Evolutionary conservation across 2,113 vertebrate species (phyloP).

Genomic region (Electrona antarctica): DNA sequence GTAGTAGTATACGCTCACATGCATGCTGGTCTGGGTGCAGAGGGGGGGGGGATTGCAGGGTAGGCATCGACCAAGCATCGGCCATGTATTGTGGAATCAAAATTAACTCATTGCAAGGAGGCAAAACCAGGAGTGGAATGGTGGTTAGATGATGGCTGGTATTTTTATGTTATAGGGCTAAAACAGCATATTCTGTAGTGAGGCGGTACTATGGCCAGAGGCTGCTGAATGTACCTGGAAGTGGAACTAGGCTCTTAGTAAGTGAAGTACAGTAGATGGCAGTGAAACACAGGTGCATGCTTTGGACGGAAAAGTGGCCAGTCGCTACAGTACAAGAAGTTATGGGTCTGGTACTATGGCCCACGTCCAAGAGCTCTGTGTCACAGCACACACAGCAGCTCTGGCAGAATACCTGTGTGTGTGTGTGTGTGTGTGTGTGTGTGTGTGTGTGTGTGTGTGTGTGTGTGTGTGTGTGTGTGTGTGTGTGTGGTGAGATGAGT

Average conservation of each 20-base stretch:
- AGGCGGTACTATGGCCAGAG: conserved; percentile 5
- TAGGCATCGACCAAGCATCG: conserved; percentile 59
- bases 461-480: conserved; percentile 25
- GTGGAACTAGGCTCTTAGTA: conserved; percentile 8
- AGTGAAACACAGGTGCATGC: conserved; percentile 51
- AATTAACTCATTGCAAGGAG: conserved; percentile 26
- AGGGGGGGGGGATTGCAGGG: conserved; percentile 49
- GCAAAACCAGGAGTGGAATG: conserved; percentile 6
- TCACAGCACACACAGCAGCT: conserved; percentile 30
- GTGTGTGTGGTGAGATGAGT: not conserved
- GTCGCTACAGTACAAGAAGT: conserved; percentile 34
- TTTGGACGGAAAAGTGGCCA: conserved; percentile 30
- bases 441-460: conserved; percentile 7
- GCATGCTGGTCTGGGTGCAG: conserved; percentile 67
- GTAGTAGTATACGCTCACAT: conserved; percentile 27
- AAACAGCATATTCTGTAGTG: conserved; percentile 19
- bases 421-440: conserved; percentile 25
- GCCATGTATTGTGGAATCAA: conserved; percentile 24
- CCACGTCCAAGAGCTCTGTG: conserved; percentile 17
- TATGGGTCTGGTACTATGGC: not conserved
- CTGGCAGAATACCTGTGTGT: not conserved
- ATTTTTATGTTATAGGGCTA: conserved; percentile 9
- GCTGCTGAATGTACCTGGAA: conserved; percentile 12
- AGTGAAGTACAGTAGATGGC: conserved; percentile 16
- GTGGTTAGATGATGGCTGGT: not conserved